Evolutionary conservation across 2,797 vertebrate species (phyloP).

Genomic region (Anguilla marmorata): DNA sequence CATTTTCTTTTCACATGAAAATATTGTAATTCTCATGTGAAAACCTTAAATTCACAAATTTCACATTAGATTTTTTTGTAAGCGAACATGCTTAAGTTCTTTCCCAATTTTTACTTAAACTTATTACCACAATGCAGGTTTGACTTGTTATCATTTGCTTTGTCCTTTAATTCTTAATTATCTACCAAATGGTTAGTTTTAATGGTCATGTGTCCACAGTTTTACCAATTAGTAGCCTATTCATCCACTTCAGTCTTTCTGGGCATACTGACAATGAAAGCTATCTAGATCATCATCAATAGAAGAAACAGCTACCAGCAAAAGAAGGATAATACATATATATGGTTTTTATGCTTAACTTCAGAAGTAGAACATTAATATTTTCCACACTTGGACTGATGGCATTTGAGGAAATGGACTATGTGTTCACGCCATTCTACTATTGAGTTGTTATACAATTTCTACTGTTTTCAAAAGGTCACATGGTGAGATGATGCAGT

Average conservation of each 20-base stretch:
- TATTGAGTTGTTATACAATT: conserved; percentile 3
- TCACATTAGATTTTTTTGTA: too few species aligned
- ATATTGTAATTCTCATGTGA: too few species aligned
- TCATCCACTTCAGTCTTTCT: too few species aligned
- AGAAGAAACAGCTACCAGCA: background rate
- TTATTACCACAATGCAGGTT: background rate
- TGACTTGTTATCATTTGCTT: background rate
- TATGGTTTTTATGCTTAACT: background rate
- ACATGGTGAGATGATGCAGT: conserved; percentile 9
- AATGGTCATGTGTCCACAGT: background rate
- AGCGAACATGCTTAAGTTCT: background rate
- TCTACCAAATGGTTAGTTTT: background rate
- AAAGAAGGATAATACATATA: background rate
- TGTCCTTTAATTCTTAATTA: background rate
- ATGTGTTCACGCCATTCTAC: background rate
- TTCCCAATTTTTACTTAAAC: background rate
- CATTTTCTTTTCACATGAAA: too few species aligned
- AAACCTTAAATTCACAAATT: too few species aligned
- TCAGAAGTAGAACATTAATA: background rate
- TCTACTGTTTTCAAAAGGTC: background rate
- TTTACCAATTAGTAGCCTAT: background rate
- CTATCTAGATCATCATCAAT: too few species aligned
- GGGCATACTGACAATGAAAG: too few species aligned
- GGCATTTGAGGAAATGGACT: background rate
- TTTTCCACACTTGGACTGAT: background rate